Conservation (phyloP, 2,113 vertebrate species). For the Formicarius rufipectus region DNA sequence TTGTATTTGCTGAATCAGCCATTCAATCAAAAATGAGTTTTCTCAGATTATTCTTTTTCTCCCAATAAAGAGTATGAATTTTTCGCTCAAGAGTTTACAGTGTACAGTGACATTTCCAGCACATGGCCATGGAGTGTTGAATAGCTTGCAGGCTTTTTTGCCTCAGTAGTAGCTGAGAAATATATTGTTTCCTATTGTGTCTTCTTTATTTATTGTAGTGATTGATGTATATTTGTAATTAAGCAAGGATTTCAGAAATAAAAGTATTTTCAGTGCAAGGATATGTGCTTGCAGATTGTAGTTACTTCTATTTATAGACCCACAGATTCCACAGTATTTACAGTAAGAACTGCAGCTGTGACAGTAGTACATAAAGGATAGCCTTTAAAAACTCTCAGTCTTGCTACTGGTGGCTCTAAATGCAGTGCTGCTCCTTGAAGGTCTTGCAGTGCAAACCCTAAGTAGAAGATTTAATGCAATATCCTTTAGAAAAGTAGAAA, state of each 20-base stretch:
- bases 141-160: not conserved
- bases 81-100: conserved; percentile 6
- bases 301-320: not conserved
- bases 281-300: not conserved
- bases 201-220: not conserved
- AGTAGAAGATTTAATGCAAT: conserved; percentile 41
- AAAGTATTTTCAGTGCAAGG: not conserved
- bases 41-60: conserved; percentile 27
- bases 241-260: not conserved
- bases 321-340: not conserved
- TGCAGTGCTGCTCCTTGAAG: not conserved
- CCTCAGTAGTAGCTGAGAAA: not conserved
- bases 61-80: conserved; percentile 12
- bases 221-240: not conserved
- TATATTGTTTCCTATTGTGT: not conserved
- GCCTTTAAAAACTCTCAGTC: not conserved
- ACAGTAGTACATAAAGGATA: not conserved
- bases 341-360: not conserved
- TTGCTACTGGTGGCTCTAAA: not conserved
- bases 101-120: not conserved
- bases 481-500: not conserved
- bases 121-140: not conserved
- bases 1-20: conserved; percentile 26
- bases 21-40: conserved; percentile 30
- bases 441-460: not conserved